Percentiles rank a stretch among this genome's conserved stretches.
phyloP scores from a whole-genome alignment of 2,797 vertebrate genomes.

The Falco concolor region DNA sequence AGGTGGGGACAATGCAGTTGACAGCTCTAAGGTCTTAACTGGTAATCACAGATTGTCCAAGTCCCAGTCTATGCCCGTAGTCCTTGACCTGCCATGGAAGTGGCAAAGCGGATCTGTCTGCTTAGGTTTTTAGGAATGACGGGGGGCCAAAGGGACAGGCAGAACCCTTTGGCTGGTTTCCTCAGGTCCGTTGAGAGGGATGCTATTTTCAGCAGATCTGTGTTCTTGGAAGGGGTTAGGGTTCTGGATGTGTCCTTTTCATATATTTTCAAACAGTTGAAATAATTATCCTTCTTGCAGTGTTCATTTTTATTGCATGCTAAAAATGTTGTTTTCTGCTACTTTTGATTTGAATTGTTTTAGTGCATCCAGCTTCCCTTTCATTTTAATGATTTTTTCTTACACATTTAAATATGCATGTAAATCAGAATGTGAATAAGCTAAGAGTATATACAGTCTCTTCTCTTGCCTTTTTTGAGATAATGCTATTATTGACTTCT shows the following conservation, averaged over 20 bases:
- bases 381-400: not conserved
- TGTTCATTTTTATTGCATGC: constrained; percentile 39
- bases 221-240: not conserved
- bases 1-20: not conserved
- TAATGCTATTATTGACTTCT: constrained; percentile 8
- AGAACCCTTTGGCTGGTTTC: not conserved
- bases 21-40: not conserved
- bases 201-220: not conserved
- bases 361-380: not conserved
- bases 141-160: not conserved
- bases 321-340: constrained; percentile 41
- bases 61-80: not conserved
- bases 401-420: not conserved
- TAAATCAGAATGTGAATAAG: constrained; percentile 6
- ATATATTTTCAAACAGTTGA: not conserved
- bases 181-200: not conserved
- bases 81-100: not conserved
- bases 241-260: not conserved
- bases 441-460: not conserved
- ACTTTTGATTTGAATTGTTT: constrained; percentile 27
- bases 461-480: constrained; percentile 24
- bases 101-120: not conserved
- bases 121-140: not conserved
- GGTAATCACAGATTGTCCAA: not conserved
- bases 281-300: not conserved